Conservation (phyloP, 2,113 vertebrate species). For the Odocoileus hemionus region DNA sequence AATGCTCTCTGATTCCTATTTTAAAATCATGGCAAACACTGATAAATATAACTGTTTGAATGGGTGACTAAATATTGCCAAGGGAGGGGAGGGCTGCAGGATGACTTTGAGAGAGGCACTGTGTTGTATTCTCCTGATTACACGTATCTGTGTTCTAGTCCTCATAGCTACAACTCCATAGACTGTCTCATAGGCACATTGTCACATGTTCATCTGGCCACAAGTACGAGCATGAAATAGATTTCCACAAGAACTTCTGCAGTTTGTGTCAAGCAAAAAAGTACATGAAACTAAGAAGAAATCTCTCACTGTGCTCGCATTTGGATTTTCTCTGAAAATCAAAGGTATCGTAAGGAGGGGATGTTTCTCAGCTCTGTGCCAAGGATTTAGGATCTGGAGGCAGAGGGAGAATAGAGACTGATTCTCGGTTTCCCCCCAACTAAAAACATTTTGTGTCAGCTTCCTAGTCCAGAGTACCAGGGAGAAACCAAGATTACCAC, state of each 20-base stretch:
- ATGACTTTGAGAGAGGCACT: not conserved
- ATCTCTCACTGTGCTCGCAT: not conserved
- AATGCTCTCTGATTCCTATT: not conserved
- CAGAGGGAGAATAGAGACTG: not conserved
- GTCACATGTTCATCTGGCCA: not conserved
- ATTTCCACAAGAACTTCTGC: not conserved
- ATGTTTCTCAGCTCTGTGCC: not conserved
- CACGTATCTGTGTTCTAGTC: not conserved
- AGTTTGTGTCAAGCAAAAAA: not conserved
- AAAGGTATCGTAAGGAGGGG: not conserved
- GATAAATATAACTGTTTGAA: not conserved
- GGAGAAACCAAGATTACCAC: not conserved
- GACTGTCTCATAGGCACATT: not conserved
- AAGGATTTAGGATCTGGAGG: not conserved
- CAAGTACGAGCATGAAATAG: not conserved
- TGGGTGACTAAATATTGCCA: not conserved
- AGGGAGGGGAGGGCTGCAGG: not conserved
- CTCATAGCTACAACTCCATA: not conserved
- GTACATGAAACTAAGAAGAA: not conserved
- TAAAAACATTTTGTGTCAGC: not conserved
- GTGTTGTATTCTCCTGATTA: not conserved
- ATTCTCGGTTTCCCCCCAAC: not conserved
- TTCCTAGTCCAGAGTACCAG: not conserved
- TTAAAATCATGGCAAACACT: not conserved
- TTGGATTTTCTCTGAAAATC: not conserved